phyloP scores from a whole-genome alignment of 2,113 vertebrate species.

The Spheniscus mendiculus region DNA sequence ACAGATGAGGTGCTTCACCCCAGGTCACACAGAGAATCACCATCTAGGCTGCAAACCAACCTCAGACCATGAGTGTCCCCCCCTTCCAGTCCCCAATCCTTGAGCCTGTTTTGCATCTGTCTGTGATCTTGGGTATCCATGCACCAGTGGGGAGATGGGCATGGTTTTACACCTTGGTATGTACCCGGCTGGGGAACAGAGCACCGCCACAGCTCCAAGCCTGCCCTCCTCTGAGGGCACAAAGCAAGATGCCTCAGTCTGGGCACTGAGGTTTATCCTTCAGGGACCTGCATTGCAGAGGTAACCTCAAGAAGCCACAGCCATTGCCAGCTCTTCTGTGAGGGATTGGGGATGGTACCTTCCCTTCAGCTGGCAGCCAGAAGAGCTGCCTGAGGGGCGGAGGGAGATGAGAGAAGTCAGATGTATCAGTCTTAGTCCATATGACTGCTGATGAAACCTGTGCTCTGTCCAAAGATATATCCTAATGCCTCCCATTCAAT shows the following conservation, averaged over 20 bases:
- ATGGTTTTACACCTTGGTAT: not conserved
- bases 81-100: not conserved
- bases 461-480: conserved; percentile 17
- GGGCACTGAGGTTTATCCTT: not conserved
- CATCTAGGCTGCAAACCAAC: not conserved
- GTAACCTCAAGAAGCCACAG: not conserved
- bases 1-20: not conserved
- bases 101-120: not conserved
- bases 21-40: not conserved
- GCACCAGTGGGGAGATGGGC: not conserved
- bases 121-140: not conserved
- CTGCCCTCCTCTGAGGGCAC: not conserved
- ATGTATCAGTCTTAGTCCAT: not conserved
- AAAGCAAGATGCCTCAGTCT: not conserved
- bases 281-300: not conserved
- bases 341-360: not conserved
- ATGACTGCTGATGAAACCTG: conserved; percentile 22
- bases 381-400: not conserved
- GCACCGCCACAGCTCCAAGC: not conserved
- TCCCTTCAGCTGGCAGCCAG: not conserved
- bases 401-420: not conserved
- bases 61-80: not conserved
- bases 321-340: not conserved
- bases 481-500: conserved; percentile 44
- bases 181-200: not conserved